These are phyloP conservation scores for Ricordea florida DNA, from an alignment of 92 coral and sea anemone genomes.

Conservation along the genomic window DNA sequence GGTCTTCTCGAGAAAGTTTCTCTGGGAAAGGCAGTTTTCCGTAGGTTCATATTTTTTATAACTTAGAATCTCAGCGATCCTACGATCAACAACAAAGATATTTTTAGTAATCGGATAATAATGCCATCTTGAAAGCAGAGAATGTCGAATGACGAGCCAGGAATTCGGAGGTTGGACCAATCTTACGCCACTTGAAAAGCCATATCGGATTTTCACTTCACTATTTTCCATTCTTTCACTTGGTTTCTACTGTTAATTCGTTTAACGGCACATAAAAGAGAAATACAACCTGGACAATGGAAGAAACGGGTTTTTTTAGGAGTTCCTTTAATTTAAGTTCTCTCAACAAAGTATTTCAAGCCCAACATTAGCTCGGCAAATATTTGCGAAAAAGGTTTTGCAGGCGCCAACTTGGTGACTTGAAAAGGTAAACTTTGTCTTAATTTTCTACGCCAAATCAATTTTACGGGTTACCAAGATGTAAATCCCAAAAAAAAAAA, in stretches of 20 bases:
- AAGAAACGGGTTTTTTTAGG: neutral
- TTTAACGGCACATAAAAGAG: neutral
- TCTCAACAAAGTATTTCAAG: neutral
- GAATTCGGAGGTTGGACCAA: no score
- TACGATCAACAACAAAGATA: neutral
- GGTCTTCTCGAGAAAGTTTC: no score
- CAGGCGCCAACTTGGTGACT: no score
- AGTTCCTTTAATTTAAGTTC: neutral
- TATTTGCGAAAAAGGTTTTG: neutral
- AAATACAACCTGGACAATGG: neutral
- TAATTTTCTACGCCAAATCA: no score
- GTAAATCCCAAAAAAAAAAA: no score
- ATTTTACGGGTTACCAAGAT: no score
- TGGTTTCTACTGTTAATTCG: slow-evolving; percentile 1
- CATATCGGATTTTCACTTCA: slow-evolving; percentile 13
- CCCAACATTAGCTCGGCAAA: neutral
- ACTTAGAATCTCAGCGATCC: no score
- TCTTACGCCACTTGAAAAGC: no score
- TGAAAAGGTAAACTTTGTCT: no score
- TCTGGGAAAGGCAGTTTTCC: no score
- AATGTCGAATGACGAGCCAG: neutral
- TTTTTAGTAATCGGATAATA: neutral
- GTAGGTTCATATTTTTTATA: no score
- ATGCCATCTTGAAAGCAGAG: neutral
- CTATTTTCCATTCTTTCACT: neutral